Evolutionary conservation across 1,140 invertebrate species (phyloP).

Genomic region (Sipha flava): DNA sequence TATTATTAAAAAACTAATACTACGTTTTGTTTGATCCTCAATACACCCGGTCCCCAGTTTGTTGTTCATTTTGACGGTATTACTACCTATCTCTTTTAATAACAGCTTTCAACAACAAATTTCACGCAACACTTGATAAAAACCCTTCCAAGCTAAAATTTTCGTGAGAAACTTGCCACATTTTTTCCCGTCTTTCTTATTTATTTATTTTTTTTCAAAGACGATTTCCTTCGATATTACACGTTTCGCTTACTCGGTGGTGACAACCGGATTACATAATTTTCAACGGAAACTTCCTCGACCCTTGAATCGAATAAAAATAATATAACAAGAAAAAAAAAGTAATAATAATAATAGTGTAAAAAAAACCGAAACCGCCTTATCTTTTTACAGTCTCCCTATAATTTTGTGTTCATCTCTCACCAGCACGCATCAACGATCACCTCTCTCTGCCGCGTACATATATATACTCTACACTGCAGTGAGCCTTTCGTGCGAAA

Average conservation of each 20-base stretch:
- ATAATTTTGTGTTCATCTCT: constrained; percentile 27
- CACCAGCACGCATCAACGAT: constrained; percentile 25
- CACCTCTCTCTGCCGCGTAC: neutral
- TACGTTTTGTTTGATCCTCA: neutral
- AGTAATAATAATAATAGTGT: neutral
- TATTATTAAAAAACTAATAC: too few relatives aligned
- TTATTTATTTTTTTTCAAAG: constrained; percentile 1
- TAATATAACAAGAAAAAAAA: neutral
- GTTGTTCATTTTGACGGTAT: neutral
- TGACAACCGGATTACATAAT: constrained; percentile 30
- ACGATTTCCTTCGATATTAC: neutral
- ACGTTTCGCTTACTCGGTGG: neutral
- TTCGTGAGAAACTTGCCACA: constrained; percentile 4
- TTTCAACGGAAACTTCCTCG: constrained; percentile 1
- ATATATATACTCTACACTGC: too few relatives aligned
- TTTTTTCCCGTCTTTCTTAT: neutral
- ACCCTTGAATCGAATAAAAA: constrained; percentile 21
- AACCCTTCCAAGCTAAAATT: neutral
- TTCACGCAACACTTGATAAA: neutral
- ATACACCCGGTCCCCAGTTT: too few relatives aligned
- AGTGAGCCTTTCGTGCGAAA: neutral
- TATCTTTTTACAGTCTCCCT: constrained; percentile 24
- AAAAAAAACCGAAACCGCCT: constrained; percentile 3
- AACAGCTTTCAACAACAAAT: constrained; percentile 4
- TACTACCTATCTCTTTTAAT: neutral